These are phyloP conservation scores for Blastobasis lacticolella DNA, from an alignment of 2,888 invertebrate genomes.

Conservation along the genomic window DNA sequence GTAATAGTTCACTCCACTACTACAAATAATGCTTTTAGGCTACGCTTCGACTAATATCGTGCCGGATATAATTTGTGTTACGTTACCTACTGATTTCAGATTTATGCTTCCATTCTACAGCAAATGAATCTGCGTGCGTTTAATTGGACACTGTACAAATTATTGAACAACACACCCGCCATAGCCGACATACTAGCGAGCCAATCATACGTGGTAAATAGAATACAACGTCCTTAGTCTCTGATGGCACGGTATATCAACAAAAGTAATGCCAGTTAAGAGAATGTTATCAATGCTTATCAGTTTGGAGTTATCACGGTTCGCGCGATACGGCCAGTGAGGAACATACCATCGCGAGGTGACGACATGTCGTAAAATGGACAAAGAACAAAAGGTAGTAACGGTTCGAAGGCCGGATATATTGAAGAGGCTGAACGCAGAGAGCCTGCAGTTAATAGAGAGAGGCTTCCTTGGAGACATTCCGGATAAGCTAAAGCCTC, in stretches of 20 bases:
- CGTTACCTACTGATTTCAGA: background rate
- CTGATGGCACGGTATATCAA: no score
- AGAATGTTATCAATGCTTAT: constrained; percentile 45
- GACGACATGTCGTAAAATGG: constrained; percentile 44
- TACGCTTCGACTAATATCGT: background rate
- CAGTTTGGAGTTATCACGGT: constrained; percentile 38
- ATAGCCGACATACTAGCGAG: background rate
- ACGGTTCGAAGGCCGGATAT: constrained; percentile 45
- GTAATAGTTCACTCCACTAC: no score
- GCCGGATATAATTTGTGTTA: background rate
- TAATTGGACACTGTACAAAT: background rate
- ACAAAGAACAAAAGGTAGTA: constrained; percentile 43
- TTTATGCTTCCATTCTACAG: constrained; percentile 1
- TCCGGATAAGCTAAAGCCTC: constrained; percentile 53
- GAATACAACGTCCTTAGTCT: no score
- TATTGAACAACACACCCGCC: background rate
- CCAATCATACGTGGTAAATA: no score
- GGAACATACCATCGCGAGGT: constrained; percentile 38
- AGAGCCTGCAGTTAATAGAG: constrained; percentile 55
- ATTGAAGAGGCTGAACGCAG: constrained; percentile 53
- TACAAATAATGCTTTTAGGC: background rate
- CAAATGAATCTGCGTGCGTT: background rate
- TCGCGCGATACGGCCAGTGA: constrained; percentile 44
- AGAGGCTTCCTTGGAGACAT: constrained; percentile 57
- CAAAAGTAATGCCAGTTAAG: background rate